Percentiles rank a stretch among this genome's conserved stretches.
Evolutionary conservation across 2,113 vertebrate species (phyloP).

Genomic region (Sapayoa aenigma): DNA sequence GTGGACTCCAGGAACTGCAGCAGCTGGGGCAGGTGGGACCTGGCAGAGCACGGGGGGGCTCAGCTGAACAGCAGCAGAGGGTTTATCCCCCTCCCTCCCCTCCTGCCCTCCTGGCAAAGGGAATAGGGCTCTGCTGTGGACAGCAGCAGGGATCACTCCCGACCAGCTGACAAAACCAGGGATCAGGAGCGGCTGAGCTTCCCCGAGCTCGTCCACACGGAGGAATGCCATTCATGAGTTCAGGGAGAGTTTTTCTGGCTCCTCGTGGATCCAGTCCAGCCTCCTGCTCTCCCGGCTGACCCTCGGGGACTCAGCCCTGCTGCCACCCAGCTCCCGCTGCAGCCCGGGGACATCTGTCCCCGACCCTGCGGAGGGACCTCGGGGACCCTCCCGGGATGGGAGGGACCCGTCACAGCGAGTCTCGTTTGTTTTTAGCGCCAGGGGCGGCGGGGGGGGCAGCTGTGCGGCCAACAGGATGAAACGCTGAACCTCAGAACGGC

Average conservation of each 20-base stretch:
- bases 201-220: neutral
- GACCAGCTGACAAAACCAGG: neutral
- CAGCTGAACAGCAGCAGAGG: neutral
- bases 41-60: neutral
- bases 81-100: neutral
- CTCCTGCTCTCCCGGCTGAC: neutral
- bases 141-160: neutral
- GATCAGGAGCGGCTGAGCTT: neutral
- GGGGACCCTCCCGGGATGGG: neutral
- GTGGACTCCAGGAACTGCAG: neutral
- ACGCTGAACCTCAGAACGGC: neutral
- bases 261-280: neutral
- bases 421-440: neutral
- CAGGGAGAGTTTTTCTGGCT: neutral
- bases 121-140: neutral
- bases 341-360: rapidly evolving
- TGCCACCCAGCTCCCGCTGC: rapidly evolving
- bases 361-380: neutral
- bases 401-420: rapidly evolving
- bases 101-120: neutral
- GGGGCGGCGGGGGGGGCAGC: neutral
- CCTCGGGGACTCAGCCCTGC: neutral
- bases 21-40: neutral
- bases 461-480: neutral
- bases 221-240: neutral